Conservation (phyloP, 1,140 invertebrate genomes). For the Drosophila suzukii region DNA sequence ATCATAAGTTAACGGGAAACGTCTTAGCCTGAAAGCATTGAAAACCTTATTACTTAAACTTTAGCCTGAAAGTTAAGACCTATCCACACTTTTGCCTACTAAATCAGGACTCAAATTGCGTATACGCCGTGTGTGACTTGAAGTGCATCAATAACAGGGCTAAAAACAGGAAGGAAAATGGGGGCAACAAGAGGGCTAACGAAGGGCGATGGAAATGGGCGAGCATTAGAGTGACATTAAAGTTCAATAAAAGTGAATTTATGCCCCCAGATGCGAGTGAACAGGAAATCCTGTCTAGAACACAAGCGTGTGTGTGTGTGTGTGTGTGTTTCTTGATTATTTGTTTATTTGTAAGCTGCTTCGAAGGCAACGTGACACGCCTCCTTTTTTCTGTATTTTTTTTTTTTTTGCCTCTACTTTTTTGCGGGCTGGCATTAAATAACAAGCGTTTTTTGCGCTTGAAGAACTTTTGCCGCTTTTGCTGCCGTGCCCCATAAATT, state of each 20-base stretch:
- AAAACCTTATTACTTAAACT: neutral
- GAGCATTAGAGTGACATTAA: slow-evolving; percentile 68
- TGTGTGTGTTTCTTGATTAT: slow-evolving; percentile 54
- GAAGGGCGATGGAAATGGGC: slow-evolving; percentile 25
- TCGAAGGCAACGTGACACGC: slow-evolving; percentile 1
- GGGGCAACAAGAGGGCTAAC: neutral
- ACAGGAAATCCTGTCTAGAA: slow-evolving; percentile 38
- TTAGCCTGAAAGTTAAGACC: neutral
- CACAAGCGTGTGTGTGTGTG: neutral
- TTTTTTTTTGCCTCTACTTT: neutral
- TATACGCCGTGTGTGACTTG: slow-evolving; percentile 25
- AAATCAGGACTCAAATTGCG: slow-evolving; percentile 19
- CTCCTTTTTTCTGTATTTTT: neutral
- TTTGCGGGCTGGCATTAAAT: slow-evolving; percentile 54
- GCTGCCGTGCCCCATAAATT: slow-evolving; percentile 61
- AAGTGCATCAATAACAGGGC: slow-evolving; percentile 56
- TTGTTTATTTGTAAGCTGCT: slow-evolving; percentile 56
- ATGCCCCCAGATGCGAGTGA: slow-evolving; percentile 44
- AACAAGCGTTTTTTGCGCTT: slow-evolving; percentile 62
- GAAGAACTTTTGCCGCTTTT: slow-evolving; percentile 46
- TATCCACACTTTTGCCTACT: neutral
- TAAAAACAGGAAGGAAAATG: slow-evolving; percentile 6
- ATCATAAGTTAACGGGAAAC: no score
- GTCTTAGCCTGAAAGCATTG: neutral
- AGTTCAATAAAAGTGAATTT: slow-evolving; percentile 70